Evolutionary conservation across 2,888 invertebrate genomes (phyloP).

Genomic region (Volucella inanis): DNA sequence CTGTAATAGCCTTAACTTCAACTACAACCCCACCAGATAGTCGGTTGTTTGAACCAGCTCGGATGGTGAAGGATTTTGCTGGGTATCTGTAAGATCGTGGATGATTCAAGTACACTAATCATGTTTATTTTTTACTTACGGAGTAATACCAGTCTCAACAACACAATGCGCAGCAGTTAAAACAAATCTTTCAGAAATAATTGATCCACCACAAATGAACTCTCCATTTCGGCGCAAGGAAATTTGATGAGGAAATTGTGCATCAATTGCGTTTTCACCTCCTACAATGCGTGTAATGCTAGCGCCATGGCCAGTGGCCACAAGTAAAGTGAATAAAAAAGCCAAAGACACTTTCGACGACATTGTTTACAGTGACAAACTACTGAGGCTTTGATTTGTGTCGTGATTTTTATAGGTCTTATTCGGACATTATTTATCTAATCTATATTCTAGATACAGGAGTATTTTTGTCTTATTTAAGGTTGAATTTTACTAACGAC

Average conservation of each 20-base stretch:
- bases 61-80: constrained; percentile 77
- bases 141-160: constrained; percentile 49
- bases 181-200: constrained; percentile 75
- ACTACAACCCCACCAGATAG: constrained; percentile 78
- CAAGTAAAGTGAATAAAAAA: constrained; percentile 28
- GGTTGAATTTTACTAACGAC: constrained; percentile 16
- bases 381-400: background rate
- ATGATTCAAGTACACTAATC: background rate
- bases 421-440: constrained; percentile 31
- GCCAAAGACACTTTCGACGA: constrained; percentile 38
- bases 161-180: constrained; percentile 81
- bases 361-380: constrained; percentile 37
- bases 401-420: constrained; percentile 41
- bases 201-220: constrained; percentile 79
- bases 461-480: background rate
- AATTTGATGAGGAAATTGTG: constrained; percentile 81
- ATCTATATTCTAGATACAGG: background rate
- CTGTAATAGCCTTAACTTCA: constrained; percentile 76
- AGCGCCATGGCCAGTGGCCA: constrained; percentile 38
- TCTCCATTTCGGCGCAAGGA: constrained; percentile 78
- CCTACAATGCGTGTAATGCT: constrained; percentile 78
- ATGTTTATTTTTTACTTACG: constrained; percentile 43
- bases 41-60: constrained; percentile 81
- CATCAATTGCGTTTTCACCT: constrained; percentile 78
- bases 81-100: constrained; percentile 76